These are phyloP conservation scores for Morinoia aosen DNA, from an alignment of 2,888 invertebrate genomes.

Conservation along the genomic window DNA sequence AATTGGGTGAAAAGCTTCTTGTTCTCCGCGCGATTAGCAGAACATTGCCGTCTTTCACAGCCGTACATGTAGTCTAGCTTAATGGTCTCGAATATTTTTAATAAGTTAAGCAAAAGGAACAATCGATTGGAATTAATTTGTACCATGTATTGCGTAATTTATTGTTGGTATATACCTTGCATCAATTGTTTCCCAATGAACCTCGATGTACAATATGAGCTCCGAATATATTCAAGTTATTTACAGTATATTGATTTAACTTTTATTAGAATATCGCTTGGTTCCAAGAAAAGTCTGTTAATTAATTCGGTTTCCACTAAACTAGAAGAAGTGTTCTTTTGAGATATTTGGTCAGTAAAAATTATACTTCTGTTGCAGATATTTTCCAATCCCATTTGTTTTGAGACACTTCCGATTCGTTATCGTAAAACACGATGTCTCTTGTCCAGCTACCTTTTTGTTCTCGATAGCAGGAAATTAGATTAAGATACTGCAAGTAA, in stretches of 20 bases:
- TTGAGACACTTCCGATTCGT: neutral
- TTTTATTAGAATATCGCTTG: too few species aligned
- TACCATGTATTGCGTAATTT: neutral
- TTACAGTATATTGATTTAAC: too few species aligned
- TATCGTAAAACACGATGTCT: neutral
- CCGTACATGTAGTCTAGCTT: neutral
- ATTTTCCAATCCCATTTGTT: neutral
- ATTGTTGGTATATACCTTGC: neutral
- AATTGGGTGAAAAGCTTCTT: conserved; percentile 6
- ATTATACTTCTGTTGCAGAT: neutral
- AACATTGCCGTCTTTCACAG: neutral
- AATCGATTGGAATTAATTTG: neutral
- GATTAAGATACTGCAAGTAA: neutral
- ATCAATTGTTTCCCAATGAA: neutral
- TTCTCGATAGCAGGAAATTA: neutral
- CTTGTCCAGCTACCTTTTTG: neutral
- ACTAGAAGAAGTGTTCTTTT: neutral
- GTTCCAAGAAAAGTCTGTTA: neutral
- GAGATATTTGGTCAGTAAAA: neutral
- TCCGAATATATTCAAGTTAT: too few species aligned
- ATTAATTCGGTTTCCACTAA: neutral
- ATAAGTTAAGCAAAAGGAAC: neutral
- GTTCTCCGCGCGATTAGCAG: neutral
- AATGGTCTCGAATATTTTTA: neutral
- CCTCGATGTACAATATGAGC: neutral